These are phyloP conservation scores for Drosophila ohnishii DNA, from an alignment of 1,140 invertebrate genomes.

Conservation along the genomic window DNA sequence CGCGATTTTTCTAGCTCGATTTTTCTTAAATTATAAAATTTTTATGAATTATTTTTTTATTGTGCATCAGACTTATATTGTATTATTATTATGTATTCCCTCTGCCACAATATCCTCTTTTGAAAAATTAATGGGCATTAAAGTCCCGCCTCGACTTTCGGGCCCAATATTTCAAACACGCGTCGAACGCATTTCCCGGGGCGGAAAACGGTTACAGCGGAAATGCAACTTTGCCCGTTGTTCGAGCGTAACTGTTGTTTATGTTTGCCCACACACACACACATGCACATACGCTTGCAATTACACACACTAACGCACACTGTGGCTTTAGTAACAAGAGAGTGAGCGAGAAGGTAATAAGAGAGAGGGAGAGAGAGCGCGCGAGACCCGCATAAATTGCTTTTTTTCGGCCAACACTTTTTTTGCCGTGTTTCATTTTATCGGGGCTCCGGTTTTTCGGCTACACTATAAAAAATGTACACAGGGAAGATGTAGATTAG, in stretches of 20 bases:
- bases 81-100: too few species aligned
- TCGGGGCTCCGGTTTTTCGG: neutral
- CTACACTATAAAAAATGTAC: neutral
- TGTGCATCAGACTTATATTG: too few species aligned
- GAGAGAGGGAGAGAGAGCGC: neutral
- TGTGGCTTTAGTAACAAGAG: constrained; percentile 40
- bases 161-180: constrained; percentile 64
- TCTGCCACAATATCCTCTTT: neutral
- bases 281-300: constrained; percentile 12
- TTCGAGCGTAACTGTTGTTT: constrained; percentile 65
- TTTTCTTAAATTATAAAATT: too few species aligned
- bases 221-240: constrained; percentile 65
- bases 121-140: neutral
- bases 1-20: too few species aligned
- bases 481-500: too few species aligned
- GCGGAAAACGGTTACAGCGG: constrained; percentile 65
- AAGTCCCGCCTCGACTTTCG: constrained; percentile 15
- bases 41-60: too few species aligned
- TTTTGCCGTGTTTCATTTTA: constrained; percentile 29
- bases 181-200: constrained; percentile 66
- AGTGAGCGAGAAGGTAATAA: constrained; percentile 2
- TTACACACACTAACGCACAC: constrained; percentile 25
- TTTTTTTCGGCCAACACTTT: constrained; percentile 19
- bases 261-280: constrained; percentile 47
- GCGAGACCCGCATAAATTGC: constrained; percentile 51